Percentiles rank a stretch among this genome's conserved stretches.
Conservation (phyloP, 2,888 invertebrate genomes). For the Microdon myrmicae region DNA sequence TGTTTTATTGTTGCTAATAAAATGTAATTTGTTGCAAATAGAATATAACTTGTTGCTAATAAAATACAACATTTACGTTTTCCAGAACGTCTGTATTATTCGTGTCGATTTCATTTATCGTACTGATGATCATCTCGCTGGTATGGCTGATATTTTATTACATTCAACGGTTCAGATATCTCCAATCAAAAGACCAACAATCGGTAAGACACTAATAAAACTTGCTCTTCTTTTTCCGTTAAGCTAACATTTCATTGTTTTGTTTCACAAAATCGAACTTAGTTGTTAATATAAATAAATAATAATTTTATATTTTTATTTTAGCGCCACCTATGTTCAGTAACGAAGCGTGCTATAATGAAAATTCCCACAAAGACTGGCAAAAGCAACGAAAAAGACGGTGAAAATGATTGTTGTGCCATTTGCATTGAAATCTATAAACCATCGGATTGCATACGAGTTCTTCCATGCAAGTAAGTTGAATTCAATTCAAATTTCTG, state of each 20-base stretch:
- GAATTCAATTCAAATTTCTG: constrained; percentile 3
- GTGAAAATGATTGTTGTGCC: constrained; percentile 91
- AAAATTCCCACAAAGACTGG: constrained; percentile 92
- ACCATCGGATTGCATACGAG: constrained; percentile 84
- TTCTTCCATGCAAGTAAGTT: constrained; percentile 90
- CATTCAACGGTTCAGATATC: constrained; percentile 92
- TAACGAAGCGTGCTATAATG: constrained; percentile 92
- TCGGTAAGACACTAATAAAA: constrained; percentile 85
- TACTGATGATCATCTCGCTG: constrained; percentile 92
- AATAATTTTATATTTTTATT: constrained; percentile 54
- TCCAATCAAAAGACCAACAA: constrained; percentile 93
- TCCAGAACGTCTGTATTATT: constrained; percentile 90
- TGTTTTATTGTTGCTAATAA: constrained; percentile 2
- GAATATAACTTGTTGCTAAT: not conserved
- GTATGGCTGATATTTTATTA: constrained; percentile 98
- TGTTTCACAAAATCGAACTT: not conserved
- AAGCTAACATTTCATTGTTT: constrained; percentile 10
- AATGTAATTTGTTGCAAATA: not conserved
- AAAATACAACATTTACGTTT: constrained; percentile 55
- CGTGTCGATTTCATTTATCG: constrained; percentile 94
- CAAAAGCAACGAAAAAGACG: constrained; percentile 86
- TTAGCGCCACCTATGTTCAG: constrained; percentile 89
- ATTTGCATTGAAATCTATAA: constrained; percentile 95
- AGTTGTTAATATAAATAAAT: constrained; percentile 18
- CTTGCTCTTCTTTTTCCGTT: constrained; percentile 6